These are phyloP conservation scores for Xenopus laevis DNA, from an alignment of 2,113 vertebrate species.

Conservation along the genomic window DNA sequence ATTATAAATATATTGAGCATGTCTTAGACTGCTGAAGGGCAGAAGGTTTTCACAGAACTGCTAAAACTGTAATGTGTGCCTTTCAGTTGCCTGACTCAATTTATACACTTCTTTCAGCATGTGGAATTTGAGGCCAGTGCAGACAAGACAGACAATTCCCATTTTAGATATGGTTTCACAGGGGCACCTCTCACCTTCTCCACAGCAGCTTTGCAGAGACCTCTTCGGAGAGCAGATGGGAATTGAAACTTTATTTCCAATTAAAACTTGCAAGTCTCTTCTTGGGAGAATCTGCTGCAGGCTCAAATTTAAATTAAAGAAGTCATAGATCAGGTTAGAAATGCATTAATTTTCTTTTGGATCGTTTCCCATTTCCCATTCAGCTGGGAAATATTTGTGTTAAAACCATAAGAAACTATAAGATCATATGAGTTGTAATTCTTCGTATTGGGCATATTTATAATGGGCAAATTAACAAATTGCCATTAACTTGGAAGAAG, in stretches of 20 bases:
- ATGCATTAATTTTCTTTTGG: slow-evolving; percentile 33
- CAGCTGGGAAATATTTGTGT: slow-evolving; percentile 16
- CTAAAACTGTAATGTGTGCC: slow-evolving; percentile 9
- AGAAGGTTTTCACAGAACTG: slow-evolving; percentile 15
- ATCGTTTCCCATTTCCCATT: slow-evolving; percentile 11
- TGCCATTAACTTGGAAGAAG: no score
- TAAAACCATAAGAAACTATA: slow-evolving; percentile 4
- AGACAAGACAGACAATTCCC: slow-evolving; percentile 28
- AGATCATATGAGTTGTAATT: slow-evolving; percentile 7
- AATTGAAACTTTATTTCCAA: slow-evolving; percentile 44
- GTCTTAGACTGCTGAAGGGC: background rate
- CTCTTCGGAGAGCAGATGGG: slow-evolving; percentile 17
- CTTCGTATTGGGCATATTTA: slow-evolving; percentile 2
- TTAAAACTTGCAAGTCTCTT: slow-evolving; percentile 42
- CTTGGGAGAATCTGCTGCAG: slow-evolving; percentile 9
- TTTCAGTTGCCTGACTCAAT: slow-evolving; percentile 18
- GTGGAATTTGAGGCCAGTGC: slow-evolving; percentile 30
- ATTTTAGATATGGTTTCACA: slow-evolving; percentile 45
- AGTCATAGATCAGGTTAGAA: background rate
- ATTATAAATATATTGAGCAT: slow-evolving; percentile 7
- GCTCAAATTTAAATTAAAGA: slow-evolving; percentile 20
- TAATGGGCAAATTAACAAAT: no score
- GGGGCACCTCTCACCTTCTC: slow-evolving; percentile 16
- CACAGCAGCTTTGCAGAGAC: slow-evolving; percentile 36
- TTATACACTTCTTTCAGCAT: background rate